Conservation (phyloP, 1,140 invertebrate species). For the Drosophila lini region DNA sequence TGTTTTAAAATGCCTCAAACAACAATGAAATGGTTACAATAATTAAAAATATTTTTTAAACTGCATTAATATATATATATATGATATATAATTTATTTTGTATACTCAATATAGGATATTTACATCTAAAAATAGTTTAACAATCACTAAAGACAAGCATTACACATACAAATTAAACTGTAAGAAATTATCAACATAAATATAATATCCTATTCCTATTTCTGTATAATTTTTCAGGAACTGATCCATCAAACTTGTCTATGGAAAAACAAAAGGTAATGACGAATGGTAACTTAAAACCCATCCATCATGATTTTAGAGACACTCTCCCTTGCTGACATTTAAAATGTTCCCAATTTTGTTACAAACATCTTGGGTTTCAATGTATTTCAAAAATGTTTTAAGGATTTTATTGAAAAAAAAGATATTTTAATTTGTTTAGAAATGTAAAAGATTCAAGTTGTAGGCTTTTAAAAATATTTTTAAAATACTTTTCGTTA, state of each 20-base stretch:
- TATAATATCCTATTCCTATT: not conserved
- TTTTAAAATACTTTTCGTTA: not conserved
- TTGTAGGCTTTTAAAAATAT: not conserved
- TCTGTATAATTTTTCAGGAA: not conserved
- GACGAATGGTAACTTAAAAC: conserved; percentile 2
- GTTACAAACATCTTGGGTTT: not conserved
- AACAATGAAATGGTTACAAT: too few species aligned
- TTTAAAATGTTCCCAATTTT: conserved; percentile 5
- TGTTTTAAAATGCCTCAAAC: too few species aligned
- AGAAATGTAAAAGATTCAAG: not conserved
- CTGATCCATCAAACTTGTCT: conserved; percentile 3
- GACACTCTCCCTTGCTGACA: not conserved
- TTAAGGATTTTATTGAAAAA: too few species aligned
- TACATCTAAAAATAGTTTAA: too few species aligned
- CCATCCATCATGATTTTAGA: conserved; percentile 4
- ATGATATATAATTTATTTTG: too few species aligned
- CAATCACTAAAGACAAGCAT: too few species aligned
- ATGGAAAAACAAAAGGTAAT: not conserved
- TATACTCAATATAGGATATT: too few species aligned
- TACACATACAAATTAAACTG: too few species aligned
- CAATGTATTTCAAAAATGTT: not conserved
- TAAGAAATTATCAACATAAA: not conserved
- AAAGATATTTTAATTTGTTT: too few species aligned
- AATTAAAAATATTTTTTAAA: too few species aligned
- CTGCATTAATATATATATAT: too few species aligned